Percentiles rank a stretch among this genome's conserved stretches.
Evolutionary conservation across 2,888 invertebrate genomes (phyloP).

Genomic region (Meiosimyza decipiens): DNA sequence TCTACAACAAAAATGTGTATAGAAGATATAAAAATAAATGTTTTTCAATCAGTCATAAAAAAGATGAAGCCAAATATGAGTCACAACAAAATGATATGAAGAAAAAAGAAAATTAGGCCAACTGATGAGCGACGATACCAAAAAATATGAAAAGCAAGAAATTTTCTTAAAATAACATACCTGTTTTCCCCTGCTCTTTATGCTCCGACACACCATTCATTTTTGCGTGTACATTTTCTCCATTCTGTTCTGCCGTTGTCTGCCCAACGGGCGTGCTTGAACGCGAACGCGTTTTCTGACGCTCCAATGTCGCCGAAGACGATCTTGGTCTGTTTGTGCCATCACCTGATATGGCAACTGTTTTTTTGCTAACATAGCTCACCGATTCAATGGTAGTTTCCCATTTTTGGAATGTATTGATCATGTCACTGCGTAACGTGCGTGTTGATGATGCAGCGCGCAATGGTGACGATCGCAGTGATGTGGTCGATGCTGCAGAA

Average conservation of each 20-base stretch:
- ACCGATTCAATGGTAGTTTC: conserved; percentile 66
- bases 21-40: no score
- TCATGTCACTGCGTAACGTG: conserved; percentile 61
- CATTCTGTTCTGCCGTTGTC: background rate
- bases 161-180: conserved; percentile 27
- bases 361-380: conserved; percentile 64
- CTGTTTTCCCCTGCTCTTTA: conserved; percentile 31
- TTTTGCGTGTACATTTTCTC: background rate
- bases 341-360: conserved; percentile 56
- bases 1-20: no score
- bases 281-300: conserved; percentile 20
- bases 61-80: background rate
- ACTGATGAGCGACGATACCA: background rate
- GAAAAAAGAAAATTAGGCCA: background rate
- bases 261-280: conserved; percentile 27
- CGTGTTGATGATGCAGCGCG: conserved; percentile 46
- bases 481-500: conserved; percentile 57
- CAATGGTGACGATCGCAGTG: conserved; percentile 52
- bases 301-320: conserved; percentile 31
- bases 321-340: conserved; percentile 36
- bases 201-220: conserved; percentile 12
- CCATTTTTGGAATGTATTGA: conserved; percentile 66
- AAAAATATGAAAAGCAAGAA: background rate
- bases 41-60: no score
- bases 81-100: background rate